Evolutionary conservation across 2,113 vertebrate genomes (phyloP).

Genomic region (Gorsachius goisagi): DNA sequence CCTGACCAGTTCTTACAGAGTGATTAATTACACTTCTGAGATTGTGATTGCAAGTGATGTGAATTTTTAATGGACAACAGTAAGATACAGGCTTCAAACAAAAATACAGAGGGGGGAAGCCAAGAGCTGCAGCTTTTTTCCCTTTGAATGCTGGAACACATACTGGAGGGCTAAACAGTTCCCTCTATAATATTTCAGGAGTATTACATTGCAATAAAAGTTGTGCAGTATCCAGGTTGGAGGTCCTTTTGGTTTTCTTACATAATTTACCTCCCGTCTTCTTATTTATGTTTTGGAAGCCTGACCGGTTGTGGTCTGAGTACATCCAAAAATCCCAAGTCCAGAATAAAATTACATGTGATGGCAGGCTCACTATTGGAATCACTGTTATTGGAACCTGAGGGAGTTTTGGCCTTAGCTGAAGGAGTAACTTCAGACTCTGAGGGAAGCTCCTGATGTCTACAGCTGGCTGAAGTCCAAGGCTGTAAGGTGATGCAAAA

Average conservation of each 20-base stretch:
- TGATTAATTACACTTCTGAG: not conserved
- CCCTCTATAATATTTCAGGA: not conserved
- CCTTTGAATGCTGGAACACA: not conserved
- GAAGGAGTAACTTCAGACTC: not conserved
- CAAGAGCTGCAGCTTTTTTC: not conserved
- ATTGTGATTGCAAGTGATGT: fast-evolving
- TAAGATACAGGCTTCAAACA: not conserved
- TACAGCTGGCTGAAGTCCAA: not conserved
- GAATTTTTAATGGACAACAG: not conserved
- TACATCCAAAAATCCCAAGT: not conserved
- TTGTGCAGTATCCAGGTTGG: not conserved
- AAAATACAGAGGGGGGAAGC: not conserved
- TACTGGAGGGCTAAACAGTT: not conserved
- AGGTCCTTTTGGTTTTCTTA: not conserved
- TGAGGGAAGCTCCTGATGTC: not conserved
- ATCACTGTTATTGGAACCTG: not conserved
- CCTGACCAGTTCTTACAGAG: not conserved
- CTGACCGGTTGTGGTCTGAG: not conserved
- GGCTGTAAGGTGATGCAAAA: not conserved
- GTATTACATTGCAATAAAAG: not conserved
- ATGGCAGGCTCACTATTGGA: not conserved
- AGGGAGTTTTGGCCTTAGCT: not conserved
- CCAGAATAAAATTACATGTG: not conserved
- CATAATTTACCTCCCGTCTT: not conserved
- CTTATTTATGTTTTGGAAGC: not conserved